Conservation (phyloP, 2,888 invertebrate species). For the Poecilus cupreus region DNA sequence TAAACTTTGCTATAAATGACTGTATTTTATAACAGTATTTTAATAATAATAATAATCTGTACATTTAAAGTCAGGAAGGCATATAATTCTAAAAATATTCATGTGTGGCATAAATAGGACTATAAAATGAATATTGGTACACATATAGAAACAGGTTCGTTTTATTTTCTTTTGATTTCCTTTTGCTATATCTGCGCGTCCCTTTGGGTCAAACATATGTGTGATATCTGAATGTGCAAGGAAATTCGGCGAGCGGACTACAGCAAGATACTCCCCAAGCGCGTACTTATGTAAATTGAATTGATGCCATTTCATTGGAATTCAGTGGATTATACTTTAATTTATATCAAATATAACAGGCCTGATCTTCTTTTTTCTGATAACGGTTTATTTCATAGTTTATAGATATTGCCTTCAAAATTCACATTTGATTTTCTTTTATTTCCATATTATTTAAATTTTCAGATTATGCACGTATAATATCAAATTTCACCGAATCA, state of each 20-base stretch:
- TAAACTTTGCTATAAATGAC: too few species aligned
- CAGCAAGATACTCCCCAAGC: slow-evolving; percentile 19
- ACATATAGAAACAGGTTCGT: background rate
- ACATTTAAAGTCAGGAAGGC: too few species aligned
- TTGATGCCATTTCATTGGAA: slow-evolving; percentile 36
- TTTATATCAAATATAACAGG: slow-evolving; percentile 37
- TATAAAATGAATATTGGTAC: slow-evolving; percentile 5
- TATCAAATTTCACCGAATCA: background rate
- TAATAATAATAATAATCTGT: too few species aligned
- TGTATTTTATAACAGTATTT: too few species aligned
- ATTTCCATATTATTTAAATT: slow-evolving; percentile 16
- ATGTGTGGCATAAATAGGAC: too few species aligned
- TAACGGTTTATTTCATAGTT: slow-evolving; percentile 31
- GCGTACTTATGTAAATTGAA: slow-evolving; percentile 51
- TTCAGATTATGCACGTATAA: background rate
- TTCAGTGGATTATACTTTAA: slow-evolving; percentile 39
- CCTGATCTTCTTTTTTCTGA: slow-evolving; percentile 13
- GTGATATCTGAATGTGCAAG: slow-evolving; percentile 31
- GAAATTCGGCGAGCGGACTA: slow-evolving; percentile 10
- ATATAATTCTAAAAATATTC: too few species aligned
- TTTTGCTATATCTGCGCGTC: background rate
- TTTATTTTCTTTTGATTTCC: slow-evolving; percentile 38
- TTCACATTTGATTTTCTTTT: slow-evolving; percentile 32
- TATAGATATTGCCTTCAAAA: slow-evolving; percentile 32
- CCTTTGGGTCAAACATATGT: slow-evolving; percentile 41